Percentiles rank a stretch among this genome's conserved stretches.
phyloP scores from a whole-genome alignment of 1,140 invertebrate species.

The Zeugodacus cucurbitae region DNA sequence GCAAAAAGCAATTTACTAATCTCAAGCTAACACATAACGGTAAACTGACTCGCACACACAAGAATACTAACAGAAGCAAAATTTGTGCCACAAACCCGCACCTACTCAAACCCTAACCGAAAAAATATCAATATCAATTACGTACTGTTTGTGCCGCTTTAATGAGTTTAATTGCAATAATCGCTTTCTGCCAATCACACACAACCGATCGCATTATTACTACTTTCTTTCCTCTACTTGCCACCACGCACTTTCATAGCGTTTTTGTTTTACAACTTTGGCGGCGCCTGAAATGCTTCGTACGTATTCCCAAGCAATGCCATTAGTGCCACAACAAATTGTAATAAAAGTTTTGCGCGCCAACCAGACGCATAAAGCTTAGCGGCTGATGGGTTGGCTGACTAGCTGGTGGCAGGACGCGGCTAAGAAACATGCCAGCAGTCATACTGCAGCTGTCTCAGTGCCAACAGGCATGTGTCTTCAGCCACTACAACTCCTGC shows the following conservation, averaged over 20 bases:
- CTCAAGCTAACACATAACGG: not conserved
- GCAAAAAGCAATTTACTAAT: not conserved
- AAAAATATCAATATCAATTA: conserved; percentile 5
- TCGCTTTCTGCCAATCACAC: not conserved
- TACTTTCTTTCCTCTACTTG: not conserved
- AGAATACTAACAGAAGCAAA: not conserved
- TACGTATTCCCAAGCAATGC: not conserved
- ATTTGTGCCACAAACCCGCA: not conserved
- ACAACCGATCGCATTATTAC: not conserved
- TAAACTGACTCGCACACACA: not conserved
- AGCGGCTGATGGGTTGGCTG: not conserved
- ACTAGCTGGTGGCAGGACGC: not conserved
- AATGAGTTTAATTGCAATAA: conserved; percentile 31
- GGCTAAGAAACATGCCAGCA: not conserved
- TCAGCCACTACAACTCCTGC: not conserved
- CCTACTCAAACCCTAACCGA: not conserved
- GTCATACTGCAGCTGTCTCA: not conserved
- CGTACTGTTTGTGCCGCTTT: conserved; percentile 10
- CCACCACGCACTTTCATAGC: not conserved
- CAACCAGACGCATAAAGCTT: not conserved
- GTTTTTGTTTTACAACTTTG: not conserved
- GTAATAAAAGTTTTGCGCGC: not conserved
- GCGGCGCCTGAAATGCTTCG: not conserved
- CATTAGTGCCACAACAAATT: not conserved
- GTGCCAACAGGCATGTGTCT: not conserved